Conservation (phyloP, 2,797 vertebrate genomes). For the Pampus argenteus region DNA sequence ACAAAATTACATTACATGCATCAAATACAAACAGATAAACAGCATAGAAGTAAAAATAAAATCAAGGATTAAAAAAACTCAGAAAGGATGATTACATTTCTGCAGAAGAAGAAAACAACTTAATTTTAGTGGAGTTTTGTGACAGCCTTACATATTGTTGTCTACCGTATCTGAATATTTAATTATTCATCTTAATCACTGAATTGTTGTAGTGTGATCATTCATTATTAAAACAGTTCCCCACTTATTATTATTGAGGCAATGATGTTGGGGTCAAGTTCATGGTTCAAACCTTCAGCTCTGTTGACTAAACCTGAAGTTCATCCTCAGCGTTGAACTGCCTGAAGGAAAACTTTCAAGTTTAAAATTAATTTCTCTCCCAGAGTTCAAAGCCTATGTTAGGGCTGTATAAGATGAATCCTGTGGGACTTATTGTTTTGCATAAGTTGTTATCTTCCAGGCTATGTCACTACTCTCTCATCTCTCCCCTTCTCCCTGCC, state of each 20-base stretch:
- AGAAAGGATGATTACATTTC: background rate
- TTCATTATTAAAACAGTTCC: slow-evolving; percentile 57
- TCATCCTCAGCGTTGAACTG: slow-evolving; percentile 38
- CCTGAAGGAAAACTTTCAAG: slow-evolving; percentile 65
- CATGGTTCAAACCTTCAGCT: slow-evolving; percentile 48
- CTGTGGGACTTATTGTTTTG: slow-evolving; percentile 74
- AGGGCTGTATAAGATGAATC: slow-evolving; percentile 58
- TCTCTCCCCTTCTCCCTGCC: slow-evolving; percentile 35
- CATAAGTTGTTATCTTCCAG: slow-evolving; percentile 71
- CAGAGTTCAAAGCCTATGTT: slow-evolving; percentile 70
- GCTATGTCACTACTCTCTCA: slow-evolving; percentile 52
- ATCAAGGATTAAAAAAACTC: background rate
- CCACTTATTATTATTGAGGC: slow-evolving; percentile 37
- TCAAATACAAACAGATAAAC: background rate
- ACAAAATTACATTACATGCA: background rate
- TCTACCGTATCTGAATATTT: too few species aligned
- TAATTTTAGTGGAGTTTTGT: background rate
- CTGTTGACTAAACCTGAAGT: slow-evolving; percentile 52
- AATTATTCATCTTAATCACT: slow-evolving; percentile 58
- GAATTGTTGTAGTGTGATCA: slow-evolving; percentile 33
- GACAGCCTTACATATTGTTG: slow-evolving; percentile 29
- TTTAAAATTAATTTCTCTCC: slow-evolving; percentile 64
- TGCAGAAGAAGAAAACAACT: slow-evolving; percentile 5
- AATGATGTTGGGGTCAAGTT: slow-evolving; percentile 35
- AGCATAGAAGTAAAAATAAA: slow-evolving; percentile 15